These are phyloP conservation scores for Alcedo quadribrachys DNA, from an alignment of 2,797 vertebrate genomes.

Conservation along the genomic window DNA sequence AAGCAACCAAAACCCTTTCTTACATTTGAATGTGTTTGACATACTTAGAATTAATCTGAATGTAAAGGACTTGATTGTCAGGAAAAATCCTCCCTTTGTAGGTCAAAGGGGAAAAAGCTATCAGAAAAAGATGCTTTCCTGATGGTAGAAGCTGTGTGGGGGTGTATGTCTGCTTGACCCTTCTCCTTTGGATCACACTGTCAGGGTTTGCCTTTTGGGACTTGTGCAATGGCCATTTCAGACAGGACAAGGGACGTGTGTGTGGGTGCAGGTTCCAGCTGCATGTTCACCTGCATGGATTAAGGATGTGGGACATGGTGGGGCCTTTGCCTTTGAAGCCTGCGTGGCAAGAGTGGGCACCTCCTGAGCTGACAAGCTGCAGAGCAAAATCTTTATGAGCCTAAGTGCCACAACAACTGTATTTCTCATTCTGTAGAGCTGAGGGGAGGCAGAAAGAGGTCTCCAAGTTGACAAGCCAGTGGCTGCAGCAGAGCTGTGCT, in stretches of 20 bases:
- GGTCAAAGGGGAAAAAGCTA: not conserved
- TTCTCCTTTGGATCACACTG: not conserved
- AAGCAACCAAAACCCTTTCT: not conserved
- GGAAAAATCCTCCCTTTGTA: not conserved
- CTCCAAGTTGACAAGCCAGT: not conserved
- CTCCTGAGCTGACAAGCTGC: not conserved
- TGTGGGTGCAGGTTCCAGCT: fast-evolving
- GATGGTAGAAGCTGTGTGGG: not conserved
- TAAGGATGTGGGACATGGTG: not conserved
- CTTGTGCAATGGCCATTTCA: not conserved
- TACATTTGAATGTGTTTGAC: not conserved
- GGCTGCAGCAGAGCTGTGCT: fast-evolving
- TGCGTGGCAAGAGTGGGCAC: not conserved
- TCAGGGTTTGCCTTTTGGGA: not conserved
- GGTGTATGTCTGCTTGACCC: not conserved
- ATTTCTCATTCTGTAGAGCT: fast-evolving
- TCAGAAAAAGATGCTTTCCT: not conserved
- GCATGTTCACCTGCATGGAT: fast-evolving
- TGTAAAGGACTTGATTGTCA: not conserved
- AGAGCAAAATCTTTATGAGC: not conserved
- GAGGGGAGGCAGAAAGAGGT: not conserved
- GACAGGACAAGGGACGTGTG: not conserved
- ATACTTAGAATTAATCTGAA: not conserved
- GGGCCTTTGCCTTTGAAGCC: not conserved
- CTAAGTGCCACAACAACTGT: not conserved